Conservation (phyloP, 2,888 invertebrate genomes). For the Pristionchus fissidentatus region DNA sequence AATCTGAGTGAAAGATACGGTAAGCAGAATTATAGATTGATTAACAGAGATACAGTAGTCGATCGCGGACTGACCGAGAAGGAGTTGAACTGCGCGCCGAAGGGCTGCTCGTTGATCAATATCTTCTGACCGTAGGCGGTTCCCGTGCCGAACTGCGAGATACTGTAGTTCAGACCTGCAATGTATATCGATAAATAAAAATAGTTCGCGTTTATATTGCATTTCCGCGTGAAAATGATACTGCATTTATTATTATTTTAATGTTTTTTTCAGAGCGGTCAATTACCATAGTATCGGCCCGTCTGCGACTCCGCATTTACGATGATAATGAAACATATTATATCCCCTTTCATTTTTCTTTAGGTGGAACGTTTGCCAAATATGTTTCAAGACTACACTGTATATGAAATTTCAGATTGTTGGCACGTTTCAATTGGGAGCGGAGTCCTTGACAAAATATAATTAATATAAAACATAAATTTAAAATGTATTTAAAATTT, state of each 20-base stretch:
- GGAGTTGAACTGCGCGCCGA: constrained; percentile 48
- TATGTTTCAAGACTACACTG: too few species aligned
- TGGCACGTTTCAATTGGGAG: neutral
- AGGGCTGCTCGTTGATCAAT: constrained; percentile 53
- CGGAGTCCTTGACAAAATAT: too few species aligned
- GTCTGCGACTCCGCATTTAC: too few species aligned
- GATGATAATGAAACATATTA: too few species aligned
- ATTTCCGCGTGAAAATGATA: neutral
- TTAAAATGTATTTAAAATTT: too few species aligned
- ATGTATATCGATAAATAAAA: too few species aligned
- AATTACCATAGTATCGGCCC: too few species aligned
- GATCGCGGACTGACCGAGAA: constrained; percentile 30
- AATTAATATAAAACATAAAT: too few species aligned
- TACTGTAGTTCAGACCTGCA: constrained; percentile 49
- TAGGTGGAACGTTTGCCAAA: too few species aligned
- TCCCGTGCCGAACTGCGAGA: constrained; percentile 58
- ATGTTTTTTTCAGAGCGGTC: neutral
- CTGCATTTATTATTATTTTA: neutral
- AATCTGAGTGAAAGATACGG: neutral
- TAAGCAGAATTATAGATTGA: neutral
- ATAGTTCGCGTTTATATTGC: neutral
- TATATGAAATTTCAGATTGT: neutral
- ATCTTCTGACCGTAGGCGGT: constrained; percentile 57
- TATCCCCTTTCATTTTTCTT: too few species aligned
- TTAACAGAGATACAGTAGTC: neutral